Evolutionary conservation across 2,113 vertebrate species (phyloP), one percentile per base, ranked within the genome.

Genomic region (Carassius gibelio): DNA sequence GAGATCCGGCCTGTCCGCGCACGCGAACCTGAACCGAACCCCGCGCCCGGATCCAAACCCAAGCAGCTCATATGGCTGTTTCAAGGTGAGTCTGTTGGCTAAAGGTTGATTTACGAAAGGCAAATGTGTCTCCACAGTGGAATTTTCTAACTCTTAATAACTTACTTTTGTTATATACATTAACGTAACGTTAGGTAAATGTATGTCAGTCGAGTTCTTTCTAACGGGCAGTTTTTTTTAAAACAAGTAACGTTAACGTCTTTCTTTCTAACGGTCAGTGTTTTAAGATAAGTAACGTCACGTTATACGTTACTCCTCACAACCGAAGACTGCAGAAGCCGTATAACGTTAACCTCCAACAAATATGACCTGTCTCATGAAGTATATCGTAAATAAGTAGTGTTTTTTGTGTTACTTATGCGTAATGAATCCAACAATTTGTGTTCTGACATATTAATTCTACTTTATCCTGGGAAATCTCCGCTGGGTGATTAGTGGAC

Each of bases 1-100:
- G 68, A 82, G 68, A 72, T 83, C 34, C 50, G 81, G 81, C 81
- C 81, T 82, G 66, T 55, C 48, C 48, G 26, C 79, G 42, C 79
- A 81, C 62, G 79, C 79, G 48, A 82, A 15, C 62, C 80, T 36
- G 64, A 69, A 64, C 59, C 34, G 34, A 8, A 34, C 36, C 79
- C 61, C 57, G 57, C 19, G 36, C 36, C 42, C 23, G 80, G 45
- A 69, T 45, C 45, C 9, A 34, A 74, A 57, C 66, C 30, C 30
- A 11, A 26, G 17, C 50, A 15, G 48, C 34, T 59, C 66, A 23
- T 13, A 83, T 83, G 81, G 81, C 81, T 21, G 81, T 83, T 57
- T 83, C 81, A 72, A 83, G 81, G 81, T 83, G 48, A 57, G 81
- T 57, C 34, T 0, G 48, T 34, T 34, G 61, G 15, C 1, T 48